phyloP scores from a whole-genome alignment of 2,113 vertebrate species.

The Oophaga pumilio region DNA sequence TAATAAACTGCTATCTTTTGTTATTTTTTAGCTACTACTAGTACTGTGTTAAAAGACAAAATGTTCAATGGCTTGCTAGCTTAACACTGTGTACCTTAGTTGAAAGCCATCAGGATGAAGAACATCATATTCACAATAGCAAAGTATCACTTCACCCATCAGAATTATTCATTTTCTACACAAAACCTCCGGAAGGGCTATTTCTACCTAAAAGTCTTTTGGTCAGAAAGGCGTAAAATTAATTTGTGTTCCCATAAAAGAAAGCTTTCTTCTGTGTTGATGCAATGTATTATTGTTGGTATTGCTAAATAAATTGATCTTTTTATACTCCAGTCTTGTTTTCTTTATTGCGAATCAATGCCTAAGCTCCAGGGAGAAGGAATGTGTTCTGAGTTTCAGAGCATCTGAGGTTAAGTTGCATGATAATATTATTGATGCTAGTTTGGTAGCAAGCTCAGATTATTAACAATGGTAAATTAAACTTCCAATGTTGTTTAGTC shows the following conservation, averaged over 20 bases:
- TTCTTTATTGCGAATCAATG: constrained; percentile 50
- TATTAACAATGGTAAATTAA: constrained; percentile 28
- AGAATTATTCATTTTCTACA: constrained; percentile 8
- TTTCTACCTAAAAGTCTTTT: background rate
- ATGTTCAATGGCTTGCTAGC: constrained; percentile 1
- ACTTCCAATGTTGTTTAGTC: constrained; percentile 4
- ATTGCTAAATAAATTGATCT: constrained; percentile 47
- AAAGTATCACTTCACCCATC: background rate
- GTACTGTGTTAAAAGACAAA: background rate
- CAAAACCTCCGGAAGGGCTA: background rate
- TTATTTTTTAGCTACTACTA: background rate
- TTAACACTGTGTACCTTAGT: constrained; percentile 16
- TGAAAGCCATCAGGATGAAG: constrained; percentile 1
- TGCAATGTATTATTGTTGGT: constrained; percentile 39
- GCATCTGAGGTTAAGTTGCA: constrained; percentile 39
- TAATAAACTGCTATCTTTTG: constrained; percentile 49
- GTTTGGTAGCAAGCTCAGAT: background rate
- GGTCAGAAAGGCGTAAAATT: constrained; percentile 11
- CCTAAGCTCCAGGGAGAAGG: constrained; percentile 23
- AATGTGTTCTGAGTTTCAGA: constrained; percentile 15
- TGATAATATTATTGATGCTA: constrained; percentile 43
- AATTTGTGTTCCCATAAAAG: background rate
- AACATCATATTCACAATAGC: background rate
- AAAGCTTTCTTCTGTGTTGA: constrained; percentile 38
- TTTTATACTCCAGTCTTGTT: constrained; percentile 48